phyloP scores from a whole-genome alignment of 92 coral and sea anemone species.

The Pocillopora meandrina region DNA sequence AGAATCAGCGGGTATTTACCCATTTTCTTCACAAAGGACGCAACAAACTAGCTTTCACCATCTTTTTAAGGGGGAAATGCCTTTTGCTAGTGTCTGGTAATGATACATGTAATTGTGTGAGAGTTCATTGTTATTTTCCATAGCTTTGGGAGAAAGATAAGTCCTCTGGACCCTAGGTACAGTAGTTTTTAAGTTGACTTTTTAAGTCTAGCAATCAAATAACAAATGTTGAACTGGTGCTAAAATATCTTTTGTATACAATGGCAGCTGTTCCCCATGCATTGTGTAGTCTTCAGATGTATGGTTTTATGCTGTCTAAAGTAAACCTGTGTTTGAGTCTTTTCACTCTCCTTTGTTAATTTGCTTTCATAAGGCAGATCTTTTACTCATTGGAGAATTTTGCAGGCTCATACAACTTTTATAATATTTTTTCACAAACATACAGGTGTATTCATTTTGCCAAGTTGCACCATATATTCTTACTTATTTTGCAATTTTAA shows the following conservation, averaged over 20 bases:
- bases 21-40: too few relatives aligned
- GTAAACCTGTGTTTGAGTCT: conserved; percentile 62
- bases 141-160: too few relatives aligned
- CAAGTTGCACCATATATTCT: too few relatives aligned
- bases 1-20: neutral
- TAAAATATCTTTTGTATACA: neutral
- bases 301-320: conserved; percentile 96
- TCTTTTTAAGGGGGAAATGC: too few relatives aligned
- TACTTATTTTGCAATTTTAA: neutral
- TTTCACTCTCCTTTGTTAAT: conserved; percentile 90
- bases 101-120: too few relatives aligned
- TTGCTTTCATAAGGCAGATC: conserved; percentile 33
- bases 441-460: neutral
- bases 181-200: too few relatives aligned
- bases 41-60: too few relatives aligned
- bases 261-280: conserved; percentile 95
- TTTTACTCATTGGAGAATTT: conserved; percentile 73
- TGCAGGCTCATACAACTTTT: conserved; percentile 80
- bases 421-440: too few relatives aligned
- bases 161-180: too few relatives aligned
- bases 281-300: conserved; percentile 61
- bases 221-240: neutral
- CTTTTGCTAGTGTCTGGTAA: too few relatives aligned
- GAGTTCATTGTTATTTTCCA: too few relatives aligned
- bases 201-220: too few relatives aligned